Base-by-base conservation (phyloP, 2,888 invertebrate genomes). In the Odontocerum albicorne region DNA sequence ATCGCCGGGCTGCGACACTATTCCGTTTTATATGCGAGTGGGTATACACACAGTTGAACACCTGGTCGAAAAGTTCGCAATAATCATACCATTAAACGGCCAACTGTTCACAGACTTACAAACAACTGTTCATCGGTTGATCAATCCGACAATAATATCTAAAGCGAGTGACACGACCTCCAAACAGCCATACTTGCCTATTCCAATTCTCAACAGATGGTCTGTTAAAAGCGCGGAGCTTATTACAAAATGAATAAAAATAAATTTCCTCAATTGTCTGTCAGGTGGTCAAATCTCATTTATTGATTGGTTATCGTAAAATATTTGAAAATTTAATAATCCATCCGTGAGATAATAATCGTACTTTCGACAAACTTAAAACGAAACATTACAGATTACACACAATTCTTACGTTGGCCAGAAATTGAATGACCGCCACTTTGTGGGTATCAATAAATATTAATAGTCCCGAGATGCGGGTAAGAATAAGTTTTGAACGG, bases 41-140 rank as follows among this genome's bases (percentile, higher is more conserved):
- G 43, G 49, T 54, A 42, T 27, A 39, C 20, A 20, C 13, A 21
- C 31, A 49, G 43, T 32, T 32, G 58, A 58, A 59, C 58, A 59
- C 58, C 58, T 59, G 58, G 58, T 16, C 58, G 33, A 47, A 53
- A 53, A 55, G 55, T 54, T 45, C 33, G 52, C 57, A 31, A 49
- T 52, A 32, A 22, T 43, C 45, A 15, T 16, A 39, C 47, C 35
- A 36, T 40, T 45, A 52, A 49, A 47, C 45, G 39, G 45, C 35
- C 55, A 56, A 56, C 50, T 53, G 53, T 53, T 43, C 47, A 21
- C 22, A 47, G 47, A 47, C 35, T 44, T 32, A 13, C 19, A 10
- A 22, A 44, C 44, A 44, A 44, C 44, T 44, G 44, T 43, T 43
- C 27, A 27, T 27, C 27, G 32, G 32, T 21, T 31, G 43, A 50